Percentiles rank a stretch among this genome's conserved stretches.
These are phyloP conservation scores for Strix occidentalis DNA, from an alignment of 2,797 vertebrate species.

Conservation along the genomic window DNA sequence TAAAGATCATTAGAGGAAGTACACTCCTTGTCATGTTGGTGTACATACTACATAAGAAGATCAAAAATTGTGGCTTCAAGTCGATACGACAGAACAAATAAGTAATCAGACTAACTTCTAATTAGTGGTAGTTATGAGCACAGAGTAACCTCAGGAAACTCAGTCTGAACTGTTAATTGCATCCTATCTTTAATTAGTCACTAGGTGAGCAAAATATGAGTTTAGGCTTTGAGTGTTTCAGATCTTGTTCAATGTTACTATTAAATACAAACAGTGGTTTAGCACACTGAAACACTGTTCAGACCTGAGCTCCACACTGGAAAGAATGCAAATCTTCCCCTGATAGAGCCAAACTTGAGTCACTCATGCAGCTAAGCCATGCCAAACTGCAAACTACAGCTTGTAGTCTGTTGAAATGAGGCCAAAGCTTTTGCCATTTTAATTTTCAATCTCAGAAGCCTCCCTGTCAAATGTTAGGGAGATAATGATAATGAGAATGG, in stretches of 20 bases:
- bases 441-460: neutral
- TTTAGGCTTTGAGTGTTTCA: neutral
- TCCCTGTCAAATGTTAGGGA: neutral
- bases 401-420: neutral
- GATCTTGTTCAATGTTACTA: neutral
- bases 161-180: neutral
- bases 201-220: neutral
- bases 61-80: neutral
- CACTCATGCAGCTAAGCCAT: neutral
- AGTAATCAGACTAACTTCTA: neutral
- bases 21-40: neutral
- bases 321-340: neutral
- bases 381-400: neutral
- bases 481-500: neutral
- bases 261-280: neutral
- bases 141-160: neutral
- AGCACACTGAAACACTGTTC: neutral
- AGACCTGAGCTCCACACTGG: neutral
- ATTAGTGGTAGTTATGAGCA: neutral
- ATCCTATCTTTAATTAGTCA: conserved; percentile 16
- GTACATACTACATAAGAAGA: neutral
- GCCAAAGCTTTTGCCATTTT: neutral
- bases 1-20: neutral
- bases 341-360: neutral
- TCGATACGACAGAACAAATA: neutral